Evolutionary conservation across 2,888 invertebrate species (phyloP).

Genomic region (Epirrita christyi): DNA sequence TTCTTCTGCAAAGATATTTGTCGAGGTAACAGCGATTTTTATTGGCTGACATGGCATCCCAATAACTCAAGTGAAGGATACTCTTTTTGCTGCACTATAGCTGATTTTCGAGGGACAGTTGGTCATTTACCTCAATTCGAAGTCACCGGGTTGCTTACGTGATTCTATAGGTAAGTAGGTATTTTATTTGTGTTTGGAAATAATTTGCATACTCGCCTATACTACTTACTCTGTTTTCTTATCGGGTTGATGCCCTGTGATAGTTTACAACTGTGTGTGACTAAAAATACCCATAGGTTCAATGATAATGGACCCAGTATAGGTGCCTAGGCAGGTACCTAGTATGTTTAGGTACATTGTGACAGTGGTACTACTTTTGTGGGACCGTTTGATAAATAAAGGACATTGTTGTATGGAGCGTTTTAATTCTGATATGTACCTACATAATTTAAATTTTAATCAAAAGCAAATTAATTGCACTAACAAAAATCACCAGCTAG

Average conservation of each 20-base stretch:
- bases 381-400: constrained; percentile 13
- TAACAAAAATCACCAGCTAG: no score
- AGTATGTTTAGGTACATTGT: no score
- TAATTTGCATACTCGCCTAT: constrained; percentile 15
- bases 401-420: background rate
- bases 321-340: no score
- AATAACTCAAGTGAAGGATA: constrained; percentile 77
- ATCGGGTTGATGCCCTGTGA: constrained; percentile 36
- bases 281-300: constrained; percentile 16
- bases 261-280: constrained; percentile 17
- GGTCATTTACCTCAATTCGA: constrained; percentile 80
- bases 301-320: constrained; percentile 22
- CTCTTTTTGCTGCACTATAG: constrained; percentile 85
- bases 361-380: constrained; percentile 15
- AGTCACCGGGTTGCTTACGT: constrained; percentile 66
- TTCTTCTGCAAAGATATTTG: constrained; percentile 80
- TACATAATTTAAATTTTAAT: background rate
- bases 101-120: constrained; percentile 79
- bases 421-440: background rate
- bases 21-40: constrained; percentile 73
- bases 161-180: constrained; percentile 19
- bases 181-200: constrained; percentile 5
- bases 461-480: no score
- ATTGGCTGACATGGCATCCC: constrained; percentile 85
- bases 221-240: constrained; percentile 8